Evolutionary conservation across 2,113 vertebrate species (phyloP).

Genomic region (Dicaeum eximium): DNA sequence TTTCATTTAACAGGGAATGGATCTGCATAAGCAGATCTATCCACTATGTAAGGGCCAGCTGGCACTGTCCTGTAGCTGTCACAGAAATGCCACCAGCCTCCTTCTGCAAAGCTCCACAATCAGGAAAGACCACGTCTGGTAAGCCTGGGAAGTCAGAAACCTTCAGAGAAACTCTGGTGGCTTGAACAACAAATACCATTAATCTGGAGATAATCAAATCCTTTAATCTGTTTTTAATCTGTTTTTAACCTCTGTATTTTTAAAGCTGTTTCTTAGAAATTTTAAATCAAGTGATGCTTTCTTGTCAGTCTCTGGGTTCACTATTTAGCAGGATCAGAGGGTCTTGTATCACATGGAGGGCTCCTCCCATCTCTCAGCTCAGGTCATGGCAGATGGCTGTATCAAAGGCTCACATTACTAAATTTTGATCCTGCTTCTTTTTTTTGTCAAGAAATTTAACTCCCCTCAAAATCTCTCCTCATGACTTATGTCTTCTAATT

Average conservation of each 20-base stretch:
- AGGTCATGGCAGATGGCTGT: background rate
- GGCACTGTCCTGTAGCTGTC: background rate
- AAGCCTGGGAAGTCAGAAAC: background rate
- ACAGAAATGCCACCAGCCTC: background rate
- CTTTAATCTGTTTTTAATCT: slow-evolving; percentile 15
- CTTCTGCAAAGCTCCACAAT: background rate
- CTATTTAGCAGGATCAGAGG: background rate
- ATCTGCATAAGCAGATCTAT: background rate
- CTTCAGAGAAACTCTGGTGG: background rate
- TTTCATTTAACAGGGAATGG: background rate
- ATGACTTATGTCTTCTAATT: background rate
- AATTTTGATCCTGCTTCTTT: background rate
- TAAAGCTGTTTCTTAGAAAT: background rate
- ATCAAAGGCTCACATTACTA: background rate
- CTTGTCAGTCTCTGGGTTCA: background rate
- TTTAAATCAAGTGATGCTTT: background rate
- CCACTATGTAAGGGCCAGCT: background rate
- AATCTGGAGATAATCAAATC: background rate
- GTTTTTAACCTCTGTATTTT: background rate
- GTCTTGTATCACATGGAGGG: background rate
- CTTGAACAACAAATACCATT: background rate
- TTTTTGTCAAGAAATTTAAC: background rate
- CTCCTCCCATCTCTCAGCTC: background rate
- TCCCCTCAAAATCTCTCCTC: background rate
- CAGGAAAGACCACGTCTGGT: background rate